A percentile compares a stretch with the other conserved stretches of the same genome.
These are phyloP conservation scores for Brevipalpus yothersi DNA, from an alignment of 1,140 invertebrate genomes.

Conservation along the genomic window DNA sequence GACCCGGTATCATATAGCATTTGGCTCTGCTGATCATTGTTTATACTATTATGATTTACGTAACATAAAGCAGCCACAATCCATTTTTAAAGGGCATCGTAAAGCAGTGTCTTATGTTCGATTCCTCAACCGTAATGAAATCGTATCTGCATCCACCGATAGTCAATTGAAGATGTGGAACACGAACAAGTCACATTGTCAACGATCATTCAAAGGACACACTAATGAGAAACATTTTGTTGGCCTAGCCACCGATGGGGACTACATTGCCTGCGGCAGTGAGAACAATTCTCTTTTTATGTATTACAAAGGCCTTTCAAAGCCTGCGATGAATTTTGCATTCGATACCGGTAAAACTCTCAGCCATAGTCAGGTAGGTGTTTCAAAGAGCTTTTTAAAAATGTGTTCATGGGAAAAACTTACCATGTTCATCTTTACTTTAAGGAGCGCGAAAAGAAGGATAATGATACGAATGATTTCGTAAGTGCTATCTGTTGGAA, in stretches of 20 bases:
- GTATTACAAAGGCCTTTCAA: slow-evolving; percentile 71
- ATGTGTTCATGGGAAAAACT: neutral
- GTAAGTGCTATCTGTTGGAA: slow-evolving; percentile 89
- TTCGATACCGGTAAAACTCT: slow-evolving; percentile 49
- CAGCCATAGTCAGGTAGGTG: neutral
- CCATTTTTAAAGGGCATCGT: slow-evolving; percentile 66
- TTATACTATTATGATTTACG: slow-evolving; percentile 88
- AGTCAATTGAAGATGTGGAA: slow-evolving; percentile 83
- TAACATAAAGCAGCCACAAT: slow-evolving; percentile 51
- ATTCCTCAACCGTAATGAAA: slow-evolving; percentile 63
- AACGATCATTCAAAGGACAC: slow-evolving; percentile 73
- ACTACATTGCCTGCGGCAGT: slow-evolving; percentile 81
- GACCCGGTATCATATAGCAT: slow-evolving; percentile 59
- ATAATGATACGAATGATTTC: slow-evolving; percentile 72
- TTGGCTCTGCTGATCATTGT: slow-evolving; percentile 86
- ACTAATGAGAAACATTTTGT: slow-evolving; percentile 94
- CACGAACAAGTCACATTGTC: slow-evolving; percentile 38
- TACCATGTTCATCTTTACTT: neutral
- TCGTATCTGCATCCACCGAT: slow-evolving; percentile 86
- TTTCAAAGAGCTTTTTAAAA: neutral
- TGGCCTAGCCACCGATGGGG: slow-evolving; percentile 76
- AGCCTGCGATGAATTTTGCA: slow-evolving; percentile 61
- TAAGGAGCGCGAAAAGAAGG: slow-evolving; percentile 21
- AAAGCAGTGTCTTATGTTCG: slow-evolving; percentile 93
- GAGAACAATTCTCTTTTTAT: slow-evolving; percentile 85